Evolutionary conservation across 1,140 invertebrate species (phyloP).

Genomic region (Trinorchestia longiramus): DNA sequence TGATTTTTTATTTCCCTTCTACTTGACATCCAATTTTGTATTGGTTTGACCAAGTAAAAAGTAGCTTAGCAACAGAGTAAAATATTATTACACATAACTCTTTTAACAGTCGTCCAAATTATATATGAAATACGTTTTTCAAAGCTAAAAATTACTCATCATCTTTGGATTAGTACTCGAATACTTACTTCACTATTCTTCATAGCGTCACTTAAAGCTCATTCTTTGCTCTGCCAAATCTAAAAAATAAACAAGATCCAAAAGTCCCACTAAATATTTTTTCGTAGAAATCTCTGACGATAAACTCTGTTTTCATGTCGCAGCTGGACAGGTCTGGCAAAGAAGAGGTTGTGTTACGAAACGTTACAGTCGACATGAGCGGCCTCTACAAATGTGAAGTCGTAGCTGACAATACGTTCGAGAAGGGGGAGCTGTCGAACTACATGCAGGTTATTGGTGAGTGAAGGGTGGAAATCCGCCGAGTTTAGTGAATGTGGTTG

Average conservation of each 20-base stretch:
- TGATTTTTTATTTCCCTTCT: neutral
- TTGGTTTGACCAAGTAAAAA: neutral
- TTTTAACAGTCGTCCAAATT: neutral
- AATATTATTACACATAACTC: neutral
- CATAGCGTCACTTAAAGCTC: too few species aligned
- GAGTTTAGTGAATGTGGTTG: neutral
- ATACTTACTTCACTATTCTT: neutral
- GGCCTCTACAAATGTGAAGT: slow-evolving; percentile 39
- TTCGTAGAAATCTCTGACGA: neutral
- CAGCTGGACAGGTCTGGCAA: slow-evolving; percentile 43
- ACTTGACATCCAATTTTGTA: neutral
- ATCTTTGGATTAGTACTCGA: neutral
- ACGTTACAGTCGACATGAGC: slow-evolving; percentile 43
- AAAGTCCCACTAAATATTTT: neutral
- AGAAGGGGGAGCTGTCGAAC: slow-evolving; percentile 42
- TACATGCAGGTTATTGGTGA: slow-evolving; percentile 47
- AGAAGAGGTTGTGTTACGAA: slow-evolving; percentile 14
- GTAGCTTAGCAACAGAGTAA: neutral
- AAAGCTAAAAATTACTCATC: neutral
- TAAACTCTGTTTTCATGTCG: neutral
- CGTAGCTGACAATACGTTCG: slow-evolving; percentile 34
- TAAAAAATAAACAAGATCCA: neutral
- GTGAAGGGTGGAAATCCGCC: neutral
- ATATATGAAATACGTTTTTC: neutral
- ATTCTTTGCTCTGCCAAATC: neutral